A percentile compares a stretch with the other conserved stretches of the same genome.
Evolutionary conservation across 2,113 vertebrate species (phyloP).

Genomic region (Callospermophilus lateralis): DNA sequence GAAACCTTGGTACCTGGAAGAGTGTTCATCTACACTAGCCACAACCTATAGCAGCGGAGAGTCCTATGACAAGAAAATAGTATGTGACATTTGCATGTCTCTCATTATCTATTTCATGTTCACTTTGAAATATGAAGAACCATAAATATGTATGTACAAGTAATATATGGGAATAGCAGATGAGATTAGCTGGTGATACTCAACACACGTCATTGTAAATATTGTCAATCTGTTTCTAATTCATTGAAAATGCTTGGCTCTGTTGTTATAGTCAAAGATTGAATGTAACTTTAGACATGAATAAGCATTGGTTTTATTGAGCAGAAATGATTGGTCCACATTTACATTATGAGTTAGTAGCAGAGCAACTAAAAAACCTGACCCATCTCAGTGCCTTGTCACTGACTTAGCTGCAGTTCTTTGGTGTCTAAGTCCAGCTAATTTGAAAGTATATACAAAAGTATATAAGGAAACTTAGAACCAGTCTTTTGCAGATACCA

Average conservation of each 20-base stretch:
- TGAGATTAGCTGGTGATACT: neutral
- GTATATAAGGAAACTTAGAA: neutral
- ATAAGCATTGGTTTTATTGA: neutral
- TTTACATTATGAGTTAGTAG: neutral
- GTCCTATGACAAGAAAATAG: slow-evolving; percentile 98
- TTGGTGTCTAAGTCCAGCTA: neutral
- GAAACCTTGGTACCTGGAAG: slow-evolving; percentile 99
- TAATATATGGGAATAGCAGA: neutral
- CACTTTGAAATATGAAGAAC: neutral
- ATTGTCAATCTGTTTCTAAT: neutral
- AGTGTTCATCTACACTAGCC: slow-evolving; percentile 97
- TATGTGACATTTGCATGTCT: slow-evolving; percentile 84
- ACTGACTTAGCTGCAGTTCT: neutral
- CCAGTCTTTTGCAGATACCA: neutral
- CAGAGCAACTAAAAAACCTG: neutral
- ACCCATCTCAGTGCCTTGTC: neutral
- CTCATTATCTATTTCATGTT: neutral
- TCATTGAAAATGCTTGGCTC: neutral
- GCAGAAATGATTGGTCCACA: neutral
- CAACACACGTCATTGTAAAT: neutral
- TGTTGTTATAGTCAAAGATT: neutral
- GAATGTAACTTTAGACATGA: neutral
- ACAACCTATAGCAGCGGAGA: slow-evolving; percentile 99
- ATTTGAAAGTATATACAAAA: neutral
- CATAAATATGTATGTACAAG: neutral